Evolutionary conservation across 1,140 invertebrate species (phyloP).

Genomic region (Kradibia gibbosae): DNA sequence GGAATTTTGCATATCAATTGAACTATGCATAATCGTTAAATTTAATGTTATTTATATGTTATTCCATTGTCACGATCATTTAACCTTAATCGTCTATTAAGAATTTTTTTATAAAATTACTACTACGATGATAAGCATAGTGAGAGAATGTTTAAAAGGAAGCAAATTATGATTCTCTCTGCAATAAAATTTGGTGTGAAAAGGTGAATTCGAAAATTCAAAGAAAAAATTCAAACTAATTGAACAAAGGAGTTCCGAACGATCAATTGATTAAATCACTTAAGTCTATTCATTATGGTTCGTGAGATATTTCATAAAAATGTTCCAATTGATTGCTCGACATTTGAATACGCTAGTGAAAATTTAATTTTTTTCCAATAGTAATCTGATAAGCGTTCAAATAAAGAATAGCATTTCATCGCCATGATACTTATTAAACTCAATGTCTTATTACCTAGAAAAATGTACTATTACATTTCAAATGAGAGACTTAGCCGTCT

Average conservation of each 20-base stretch:
- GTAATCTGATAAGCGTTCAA: not conserved
- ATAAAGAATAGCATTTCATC: not conserved
- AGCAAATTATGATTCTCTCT: no score
- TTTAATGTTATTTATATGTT: no score
- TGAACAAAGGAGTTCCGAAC: no score
- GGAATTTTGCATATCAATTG: not conserved
- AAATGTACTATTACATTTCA: constrained; percentile 17
- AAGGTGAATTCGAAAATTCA: no score
- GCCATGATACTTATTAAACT: not conserved
- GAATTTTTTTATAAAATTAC: no score
- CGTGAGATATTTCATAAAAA: not conserved
- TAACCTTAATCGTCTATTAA: no score
- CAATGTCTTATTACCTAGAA: constrained; percentile 1
- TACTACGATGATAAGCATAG: no score
- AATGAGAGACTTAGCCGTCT: not conserved
- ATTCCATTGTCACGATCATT: no score
- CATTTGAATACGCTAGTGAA: not conserved
- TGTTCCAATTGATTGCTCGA: not conserved
- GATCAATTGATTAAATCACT: not conserved
- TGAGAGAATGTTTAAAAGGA: no score
- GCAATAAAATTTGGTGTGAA: no score
- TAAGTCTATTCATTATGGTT: not conserved
- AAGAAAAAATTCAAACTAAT: no score
- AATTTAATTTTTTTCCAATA: not conserved
- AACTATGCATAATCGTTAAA: no score